phyloP scores from a whole-genome alignment of 1,140 invertebrate species.

The Hypsibius dujardini region DNA sequence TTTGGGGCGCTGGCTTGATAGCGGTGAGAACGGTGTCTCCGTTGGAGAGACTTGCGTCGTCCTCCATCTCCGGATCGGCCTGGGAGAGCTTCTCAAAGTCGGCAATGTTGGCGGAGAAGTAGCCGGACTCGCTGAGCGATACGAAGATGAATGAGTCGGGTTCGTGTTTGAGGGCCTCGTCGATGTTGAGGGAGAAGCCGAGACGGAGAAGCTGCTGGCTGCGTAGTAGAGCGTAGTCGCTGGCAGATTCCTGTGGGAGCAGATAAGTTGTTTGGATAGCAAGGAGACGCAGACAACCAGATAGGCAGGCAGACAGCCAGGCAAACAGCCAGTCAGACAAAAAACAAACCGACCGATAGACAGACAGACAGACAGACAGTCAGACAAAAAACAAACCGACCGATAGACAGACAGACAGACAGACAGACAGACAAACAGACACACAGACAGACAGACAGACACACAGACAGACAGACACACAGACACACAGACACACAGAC shows the following conservation, averaged over 20 bases:
- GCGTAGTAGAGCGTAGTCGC: background rate
- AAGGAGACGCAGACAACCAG: background rate
- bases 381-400: background rate
- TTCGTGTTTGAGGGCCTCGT: background rate
- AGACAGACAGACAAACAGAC: background rate
- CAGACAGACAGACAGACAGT: background rate
- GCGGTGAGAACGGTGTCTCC: background rate
- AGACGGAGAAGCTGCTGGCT: background rate
- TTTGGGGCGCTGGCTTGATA: no score
- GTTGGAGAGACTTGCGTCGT: background rate
- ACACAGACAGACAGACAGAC: no score
- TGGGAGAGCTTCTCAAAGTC: background rate
- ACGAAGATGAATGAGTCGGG: background rate
- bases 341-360: conserved; percentile 1
- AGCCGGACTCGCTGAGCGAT: background rate
- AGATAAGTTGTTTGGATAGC: background rate
- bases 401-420: background rate
- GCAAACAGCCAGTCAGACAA: background rate
- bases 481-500: no score
- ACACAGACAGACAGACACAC: no score
- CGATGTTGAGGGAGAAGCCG: conserved; percentile 1
- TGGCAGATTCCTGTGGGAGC: background rate
- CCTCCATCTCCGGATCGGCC: background rate
- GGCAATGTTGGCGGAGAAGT: background rate
- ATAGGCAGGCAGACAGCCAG: background rate